Base-by-base conservation (phyloP, 2,888 invertebrate species). In the Cataglyphis cursor region DNA sequence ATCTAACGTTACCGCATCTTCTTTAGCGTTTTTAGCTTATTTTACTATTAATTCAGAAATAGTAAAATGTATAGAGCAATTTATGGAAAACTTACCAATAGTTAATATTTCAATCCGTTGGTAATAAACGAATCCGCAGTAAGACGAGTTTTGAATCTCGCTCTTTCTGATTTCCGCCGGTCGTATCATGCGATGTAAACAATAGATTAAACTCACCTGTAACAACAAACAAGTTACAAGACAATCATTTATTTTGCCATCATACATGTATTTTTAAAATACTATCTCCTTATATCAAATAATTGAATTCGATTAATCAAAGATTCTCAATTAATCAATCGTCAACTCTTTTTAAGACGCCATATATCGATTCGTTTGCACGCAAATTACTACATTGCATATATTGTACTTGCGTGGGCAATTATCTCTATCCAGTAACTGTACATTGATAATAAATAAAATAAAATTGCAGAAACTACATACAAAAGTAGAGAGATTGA, bases 201-300 rank as follows among this genome's bases (percentile, higher is more conserved):
- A 35, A 73, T 62, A 57, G 44, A 64, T 78, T 72, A 51, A 57
- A 80, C 78, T 78, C 12, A 84, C 81, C 78, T 85, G 66, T n/a
- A 72, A 75, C 70, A 74, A 15, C 75, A 48, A 70, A 84, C 21
- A 31, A 12, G 9, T 41, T 83, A 81, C 15, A 24, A 24, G 18
- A n/a, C 57, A 15, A 54, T 81, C 62, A 81, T 81, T 75, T 59
- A 31, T 6, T 21, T 9, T 15, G 24, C 12, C 48, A 62, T 48
- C 44, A 35, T 12, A 18, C 3, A 3, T 8, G 38, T 5, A 18
- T 64, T 0, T 51, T 65, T n/a, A 65, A 65, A 41, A 51, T 18
- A 24, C 0, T 54, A 64, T 76, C 12, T 51, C 3, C 3, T 9
- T 65, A 15, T 38, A 2, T 9, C n/a, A 35, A 54, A 6, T 62